Evolutionary conservation across 1,140 invertebrate genomes (phyloP), one percentile per base, ranked within the genome.

Genomic region (Drosophila tristis): DNA sequence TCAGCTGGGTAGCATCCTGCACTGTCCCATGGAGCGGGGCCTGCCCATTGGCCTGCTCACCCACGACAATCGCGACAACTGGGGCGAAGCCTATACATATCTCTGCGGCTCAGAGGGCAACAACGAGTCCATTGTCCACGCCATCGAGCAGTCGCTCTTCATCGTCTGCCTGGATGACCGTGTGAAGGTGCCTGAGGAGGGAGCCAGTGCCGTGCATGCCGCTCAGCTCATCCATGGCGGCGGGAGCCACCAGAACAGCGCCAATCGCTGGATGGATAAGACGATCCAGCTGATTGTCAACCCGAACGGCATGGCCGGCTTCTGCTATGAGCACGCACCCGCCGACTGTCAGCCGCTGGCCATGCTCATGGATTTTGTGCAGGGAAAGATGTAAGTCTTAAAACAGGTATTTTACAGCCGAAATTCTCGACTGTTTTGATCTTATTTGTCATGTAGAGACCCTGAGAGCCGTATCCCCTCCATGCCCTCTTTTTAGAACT

Each of bases 251-350:
- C 77, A 90, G 29, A 97, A 98, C 92, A 94, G 95, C 31, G 95
- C 93, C 25, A 98, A 98, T 91, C 93, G 97, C n/a, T 98, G 97
- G 97, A 97, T 96, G 92, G 97, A 98, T 87, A 97, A 97, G 93
- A 96, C 96, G 5, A 91, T 97, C 49, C 96, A 97, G 96, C 96
- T 97, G 81, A 95, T 98, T 48, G 93, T 98, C 53, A 96, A 97
- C 53, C 93, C 93, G 25, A 96, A 97, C 92, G 98, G 98, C 29
- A 93, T 95, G 63, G 94, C 95, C 72, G 98, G 98, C 0, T 92
- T 98, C 42, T 97, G 95, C 20, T 98, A 98, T 91, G 98, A 99
- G 92, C 98, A 99, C 92, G 96, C 97, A 7, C 96, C 97, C 3
- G 97, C 97, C 23, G 98, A 99, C 93, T 98, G 97, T 2, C 96